Conservation (phyloP, 1,140 invertebrate genomes). For the Scaptomyza graminum region DNA sequence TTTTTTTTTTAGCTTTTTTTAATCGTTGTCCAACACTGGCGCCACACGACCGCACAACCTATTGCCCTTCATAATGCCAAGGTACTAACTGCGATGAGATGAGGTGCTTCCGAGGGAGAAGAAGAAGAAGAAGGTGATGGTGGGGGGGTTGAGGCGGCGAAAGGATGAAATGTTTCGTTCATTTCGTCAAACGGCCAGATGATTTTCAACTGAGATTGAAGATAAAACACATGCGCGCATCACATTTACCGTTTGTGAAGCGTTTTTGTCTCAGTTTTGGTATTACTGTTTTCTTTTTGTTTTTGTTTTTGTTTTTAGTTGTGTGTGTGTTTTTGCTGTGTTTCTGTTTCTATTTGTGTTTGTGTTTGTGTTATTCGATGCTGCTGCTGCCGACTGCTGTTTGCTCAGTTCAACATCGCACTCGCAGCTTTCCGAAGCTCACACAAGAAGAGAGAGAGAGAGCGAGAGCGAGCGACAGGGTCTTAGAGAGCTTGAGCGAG, state of each 20-base stretch:
- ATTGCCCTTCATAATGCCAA: conserved; percentile 71
- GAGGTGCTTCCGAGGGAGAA: conserved; percentile 1
- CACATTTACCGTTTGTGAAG: conserved; percentile 67
- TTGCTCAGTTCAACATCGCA: conserved; percentile 13
- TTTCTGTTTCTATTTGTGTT: conserved; percentile 18
- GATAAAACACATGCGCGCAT: conserved; percentile 82
- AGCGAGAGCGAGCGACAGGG: conserved; percentile 6
- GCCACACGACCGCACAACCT: conserved; percentile 56
- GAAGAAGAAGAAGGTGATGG: background rate
- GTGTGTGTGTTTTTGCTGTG: conserved; percentile 23
- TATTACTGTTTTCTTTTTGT: conserved; percentile 20
- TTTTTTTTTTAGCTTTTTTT: background rate
- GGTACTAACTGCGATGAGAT: conserved; percentile 14
- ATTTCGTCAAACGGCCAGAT: conserved; percentile 57
- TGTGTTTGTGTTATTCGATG: conserved; percentile 38
- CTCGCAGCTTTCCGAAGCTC: conserved; percentile 47
- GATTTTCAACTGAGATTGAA: conserved; percentile 78
- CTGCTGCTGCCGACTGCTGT: conserved; percentile 30
- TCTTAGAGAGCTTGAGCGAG: conserved; percentile 18
- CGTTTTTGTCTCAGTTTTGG: conserved; percentile 60
- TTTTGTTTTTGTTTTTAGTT: conserved; percentile 21
- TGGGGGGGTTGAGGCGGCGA: background rate
- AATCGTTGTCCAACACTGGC: background rate
- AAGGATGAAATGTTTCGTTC: conserved; percentile 4
- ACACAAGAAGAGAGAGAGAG: conserved; percentile 13